A percentile compares a stretch with the other conserved stretches of the same genome.
These are phyloP conservation scores for Stigmatopora nigra DNA, from an alignment of 2,113 vertebrate species.

Conservation along the genomic window DNA sequence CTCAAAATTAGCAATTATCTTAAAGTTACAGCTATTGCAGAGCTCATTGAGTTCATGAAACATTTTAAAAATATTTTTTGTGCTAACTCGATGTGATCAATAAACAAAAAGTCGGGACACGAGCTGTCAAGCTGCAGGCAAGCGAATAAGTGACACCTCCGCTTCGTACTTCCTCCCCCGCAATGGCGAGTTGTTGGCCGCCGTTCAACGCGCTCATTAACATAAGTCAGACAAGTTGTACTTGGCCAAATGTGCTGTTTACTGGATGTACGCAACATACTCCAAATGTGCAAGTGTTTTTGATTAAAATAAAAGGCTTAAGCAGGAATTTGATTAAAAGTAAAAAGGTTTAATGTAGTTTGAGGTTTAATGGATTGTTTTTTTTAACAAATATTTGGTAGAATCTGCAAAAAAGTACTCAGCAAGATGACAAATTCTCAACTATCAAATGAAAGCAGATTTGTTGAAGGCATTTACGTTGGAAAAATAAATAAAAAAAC, in stretches of 20 bases:
- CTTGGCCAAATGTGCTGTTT: neutral
- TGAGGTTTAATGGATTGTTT: too few relatives aligned
- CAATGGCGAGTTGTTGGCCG: neutral
- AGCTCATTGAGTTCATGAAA: neutral
- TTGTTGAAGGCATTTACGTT: conserved; percentile 33
- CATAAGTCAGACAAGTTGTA: neutral
- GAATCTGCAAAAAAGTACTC: conserved; percentile 27
- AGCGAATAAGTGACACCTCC: neutral
- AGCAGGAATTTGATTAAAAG: too few relatives aligned
- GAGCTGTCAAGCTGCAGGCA: neutral
- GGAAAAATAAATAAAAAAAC: conserved; percentile 16
- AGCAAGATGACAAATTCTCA: conserved; percentile 18
- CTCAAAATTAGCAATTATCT: neutral
- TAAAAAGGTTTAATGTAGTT: too few relatives aligned
- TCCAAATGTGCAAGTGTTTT: too few relatives aligned
- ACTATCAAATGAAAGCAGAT: conserved; percentile 49
- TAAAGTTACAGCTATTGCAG: neutral
- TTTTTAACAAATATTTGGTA: too few relatives aligned
- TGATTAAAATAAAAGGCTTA: too few relatives aligned
- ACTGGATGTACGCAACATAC: neutral
- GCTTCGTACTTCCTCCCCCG: neutral
- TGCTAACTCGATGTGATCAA: neutral
- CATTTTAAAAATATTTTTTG: neutral
- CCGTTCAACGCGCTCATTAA: neutral
- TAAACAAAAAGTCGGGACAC: neutral